A percentile compares a stretch with the other conserved stretches of the same genome.
phyloP scores from a whole-genome alignment of 2,888 invertebrate species.

The Panorpa germanica region DNA sequence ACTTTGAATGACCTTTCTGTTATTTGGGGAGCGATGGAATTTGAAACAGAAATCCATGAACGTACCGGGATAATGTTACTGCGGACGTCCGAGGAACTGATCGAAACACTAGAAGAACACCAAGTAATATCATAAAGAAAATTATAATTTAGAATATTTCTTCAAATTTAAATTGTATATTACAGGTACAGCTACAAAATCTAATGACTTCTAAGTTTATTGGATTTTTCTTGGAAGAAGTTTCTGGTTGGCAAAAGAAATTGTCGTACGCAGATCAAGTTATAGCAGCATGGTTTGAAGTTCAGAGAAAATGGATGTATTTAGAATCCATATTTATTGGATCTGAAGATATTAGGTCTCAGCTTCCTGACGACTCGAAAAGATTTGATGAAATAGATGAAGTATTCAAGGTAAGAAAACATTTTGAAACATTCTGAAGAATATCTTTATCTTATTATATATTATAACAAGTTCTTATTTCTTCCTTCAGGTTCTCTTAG shows the following conservation, averaged over 20 bases:
- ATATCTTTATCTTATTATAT: no score
- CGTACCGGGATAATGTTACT: slow-evolving; percentile 61
- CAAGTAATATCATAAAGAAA: no score
- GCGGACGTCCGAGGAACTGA: slow-evolving; percentile 67
- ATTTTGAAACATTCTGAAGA: no score
- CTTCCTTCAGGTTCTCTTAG: not conserved
- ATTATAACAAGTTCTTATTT: slow-evolving; percentile 1
- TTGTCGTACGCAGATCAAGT: slow-evolving; percentile 79
- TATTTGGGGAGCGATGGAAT: slow-evolving; percentile 71
- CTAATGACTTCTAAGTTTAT: slow-evolving; percentile 89
- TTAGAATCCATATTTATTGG: slow-evolving; percentile 91
- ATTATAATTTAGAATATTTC: no score
- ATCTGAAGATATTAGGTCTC: slow-evolving; percentile 83
- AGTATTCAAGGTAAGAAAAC: slow-evolving; percentile 64
- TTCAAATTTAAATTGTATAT: no score
- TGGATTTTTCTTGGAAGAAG: slow-evolving; percentile 66
- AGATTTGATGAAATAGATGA: slow-evolving; percentile 75
- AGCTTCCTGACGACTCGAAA: slow-evolving; percentile 77
- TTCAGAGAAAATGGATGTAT: slow-evolving; percentile 88
- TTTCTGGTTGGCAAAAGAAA: slow-evolving; percentile 74
- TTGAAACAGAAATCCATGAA: slow-evolving; percentile 61
- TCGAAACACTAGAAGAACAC: slow-evolving; percentile 87
- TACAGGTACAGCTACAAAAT: slow-evolving; percentile 82
- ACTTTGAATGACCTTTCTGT: slow-evolving; percentile 65
- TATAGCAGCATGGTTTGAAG: slow-evolving; percentile 66